phyloP scores from a whole-genome alignment of 2,888 invertebrate species.

The Deilephila porcellus region DNA sequence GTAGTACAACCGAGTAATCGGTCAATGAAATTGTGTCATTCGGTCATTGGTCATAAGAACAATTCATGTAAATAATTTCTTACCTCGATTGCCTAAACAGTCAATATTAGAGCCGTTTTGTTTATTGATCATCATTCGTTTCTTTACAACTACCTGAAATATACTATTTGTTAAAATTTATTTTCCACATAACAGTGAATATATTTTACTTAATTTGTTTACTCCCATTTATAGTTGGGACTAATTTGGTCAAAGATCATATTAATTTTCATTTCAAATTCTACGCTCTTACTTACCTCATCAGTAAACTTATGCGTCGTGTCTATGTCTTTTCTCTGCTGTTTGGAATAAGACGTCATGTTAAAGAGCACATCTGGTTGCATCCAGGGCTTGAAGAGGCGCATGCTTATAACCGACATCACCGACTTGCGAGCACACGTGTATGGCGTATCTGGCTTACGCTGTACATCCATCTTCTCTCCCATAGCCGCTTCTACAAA shows the following conservation, averaged over 20 bases:
- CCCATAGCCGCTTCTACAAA: slow-evolving; percentile 89
- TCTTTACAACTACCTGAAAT: slow-evolving; percentile 38
- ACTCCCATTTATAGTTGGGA: too few species aligned
- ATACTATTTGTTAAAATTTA: too few species aligned
- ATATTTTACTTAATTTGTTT: too few species aligned
- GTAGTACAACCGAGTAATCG: too few species aligned
- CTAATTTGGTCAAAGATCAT: too few species aligned
- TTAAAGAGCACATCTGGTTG: slow-evolving; percentile 87
- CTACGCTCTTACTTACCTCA: slow-evolving; percentile 50
- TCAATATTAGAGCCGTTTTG: slow-evolving; percentile 18
- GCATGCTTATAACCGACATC: slow-evolving; percentile 74
- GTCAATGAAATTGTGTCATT: too few species aligned
- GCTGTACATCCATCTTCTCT: slow-evolving; percentile 84
- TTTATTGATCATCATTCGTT: slow-evolving; percentile 32
- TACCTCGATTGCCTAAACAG: slow-evolving; percentile 15
- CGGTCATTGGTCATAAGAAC: too few species aligned
- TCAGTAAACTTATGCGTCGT: slow-evolving; percentile 87
- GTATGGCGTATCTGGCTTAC: slow-evolving; percentile 83
- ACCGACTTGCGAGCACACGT: slow-evolving; percentile 81
- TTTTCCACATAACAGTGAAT: too few species aligned
- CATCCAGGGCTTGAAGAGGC: slow-evolving; percentile 85
- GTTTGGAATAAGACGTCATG: slow-evolving; percentile 80
- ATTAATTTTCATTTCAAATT: too few species aligned
- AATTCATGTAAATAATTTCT: too few species aligned
- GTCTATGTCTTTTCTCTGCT: slow-evolving; percentile 83